Base-by-base conservation (phyloP, 2,797 vertebrate species). In the Chloroceryle inda region DNA sequence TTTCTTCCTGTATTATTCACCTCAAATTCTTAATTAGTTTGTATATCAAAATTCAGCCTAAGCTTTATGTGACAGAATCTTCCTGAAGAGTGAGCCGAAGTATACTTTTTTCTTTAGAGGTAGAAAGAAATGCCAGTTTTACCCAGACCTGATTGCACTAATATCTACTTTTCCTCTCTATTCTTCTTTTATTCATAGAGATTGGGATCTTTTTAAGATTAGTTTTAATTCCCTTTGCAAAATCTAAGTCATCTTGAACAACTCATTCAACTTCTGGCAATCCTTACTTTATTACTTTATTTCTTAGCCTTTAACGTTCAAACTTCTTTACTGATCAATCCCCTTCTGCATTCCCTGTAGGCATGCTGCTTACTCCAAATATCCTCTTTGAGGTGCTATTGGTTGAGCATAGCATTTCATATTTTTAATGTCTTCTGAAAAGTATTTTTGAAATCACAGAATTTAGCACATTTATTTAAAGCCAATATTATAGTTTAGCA, bases 381-480 rank as follows among this genome's bases (percentile, higher is more conserved):
- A 81, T 33, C 38, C 17, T 92, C 52, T 85, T 87, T 92, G 55
- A 84, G 50, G n/a, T 67, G 12, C 2, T 78, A 38, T 71, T 71
- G 89, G 63, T 56, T 89, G 78, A 94, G 26, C 11, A 68, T 45
- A 35, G 75, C 63, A 75, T 89, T 93, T 78, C 75, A 40, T 93
- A 90, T 93, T 91, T 96, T 81, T 89, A 62, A 58, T 17, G 37
- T 92, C 62, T 53, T 80, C 33, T 69, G 44, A 20, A 84, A 92
- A 81, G 56, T n/a, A 86, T 62, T 86, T 91, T 80, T 91, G 73
- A 96, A 95, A 96, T 53, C 73, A 69, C 31, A 37, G 29, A 88
- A 74, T 85, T 92, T 92, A 91, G 63, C 78, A 88, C 77, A 82
- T 93, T 92, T 94, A 94, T 96, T 92, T 90, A 62, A 95, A 96